These are phyloP conservation scores for Acrossocheilus fasciatus DNA, from an alignment of 2,797 vertebrate genomes.

Conservation along the genomic window DNA sequence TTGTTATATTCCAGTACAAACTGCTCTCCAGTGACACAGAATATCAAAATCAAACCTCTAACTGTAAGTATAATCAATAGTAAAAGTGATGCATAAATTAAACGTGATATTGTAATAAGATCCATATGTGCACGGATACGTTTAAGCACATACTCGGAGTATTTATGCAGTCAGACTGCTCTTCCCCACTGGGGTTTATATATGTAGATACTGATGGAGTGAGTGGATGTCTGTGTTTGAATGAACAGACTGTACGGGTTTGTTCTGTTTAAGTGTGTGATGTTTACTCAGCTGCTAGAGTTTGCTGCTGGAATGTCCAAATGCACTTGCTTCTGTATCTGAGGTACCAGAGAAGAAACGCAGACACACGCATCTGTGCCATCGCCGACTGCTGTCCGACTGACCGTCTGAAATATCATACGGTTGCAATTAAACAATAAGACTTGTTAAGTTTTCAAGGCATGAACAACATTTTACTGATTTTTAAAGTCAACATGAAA, in stretches of 20 bases:
- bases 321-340: conserved; percentile 71
- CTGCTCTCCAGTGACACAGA: neutral
- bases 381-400: neutral
- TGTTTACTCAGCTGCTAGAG: conserved; percentile 83
- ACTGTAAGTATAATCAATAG: neutral
- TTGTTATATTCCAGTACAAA: neutral
- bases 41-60: neutral
- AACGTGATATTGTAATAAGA: neutral
- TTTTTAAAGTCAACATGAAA: neutral
- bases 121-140: neutral
- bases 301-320: conserved; percentile 78
- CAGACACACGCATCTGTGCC: neutral
- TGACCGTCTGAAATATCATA: neutral
- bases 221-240: conserved; percentile 34
- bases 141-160: neutral
- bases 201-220: conserved; percentile 18
- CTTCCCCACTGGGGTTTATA: neutral
- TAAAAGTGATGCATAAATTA: neutral
- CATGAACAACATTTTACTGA: neutral
- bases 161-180: neutral
- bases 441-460: neutral
- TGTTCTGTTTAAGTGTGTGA: conserved; percentile 31
- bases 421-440: neutral
- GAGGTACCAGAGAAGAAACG: conserved; percentile 47
- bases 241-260: conserved; percentile 32